A percentile compares a stretch with the other conserved stretches of the same genome.
These are phyloP conservation scores for Odontomyia ornata DNA, from an alignment of 2,888 invertebrate genomes.

Conservation along the genomic window DNA sequence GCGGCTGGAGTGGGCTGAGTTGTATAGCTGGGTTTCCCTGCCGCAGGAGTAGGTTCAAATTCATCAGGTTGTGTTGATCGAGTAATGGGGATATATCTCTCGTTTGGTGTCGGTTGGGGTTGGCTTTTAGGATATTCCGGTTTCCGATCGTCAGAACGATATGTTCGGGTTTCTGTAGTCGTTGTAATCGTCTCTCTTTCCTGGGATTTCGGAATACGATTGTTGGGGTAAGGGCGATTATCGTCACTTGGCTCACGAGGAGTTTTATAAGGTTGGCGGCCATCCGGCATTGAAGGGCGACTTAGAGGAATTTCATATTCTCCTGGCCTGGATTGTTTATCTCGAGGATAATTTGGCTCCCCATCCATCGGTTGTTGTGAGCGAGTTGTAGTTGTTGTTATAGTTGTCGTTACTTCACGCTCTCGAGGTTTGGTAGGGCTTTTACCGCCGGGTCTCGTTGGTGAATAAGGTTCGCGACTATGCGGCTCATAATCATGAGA, in stretches of 20 bases:
- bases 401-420: too few relatives aligned
- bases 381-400: background rate
- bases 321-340: too few relatives aligned
- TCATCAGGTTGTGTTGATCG: background rate
- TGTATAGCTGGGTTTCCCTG: constrained; percentile 1
- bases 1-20: background rate
- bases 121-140: background rate
- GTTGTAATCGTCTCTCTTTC: background rate
- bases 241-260: background rate
- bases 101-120: background rate
- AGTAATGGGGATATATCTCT: background rate
- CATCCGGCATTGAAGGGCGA: too few relatives aligned
- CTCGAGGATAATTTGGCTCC: background rate
- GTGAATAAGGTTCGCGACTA: background rate
- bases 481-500: too few relatives aligned
- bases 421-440: background rate
- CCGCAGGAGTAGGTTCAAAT: background rate
- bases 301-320: too few relatives aligned
- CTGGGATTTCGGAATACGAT: background rate
- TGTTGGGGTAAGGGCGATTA: background rate
- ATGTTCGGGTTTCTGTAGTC: background rate
- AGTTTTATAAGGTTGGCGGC: background rate
- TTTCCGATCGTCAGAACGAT: background rate
- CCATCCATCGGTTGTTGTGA: background rate
- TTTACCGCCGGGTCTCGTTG: background rate